Percentiles rank a stretch among this genome's conserved stretches.
Evolutionary conservation across 1,140 invertebrate species (phyloP).

Genomic region (Drosophila tsacasi): DNA sequence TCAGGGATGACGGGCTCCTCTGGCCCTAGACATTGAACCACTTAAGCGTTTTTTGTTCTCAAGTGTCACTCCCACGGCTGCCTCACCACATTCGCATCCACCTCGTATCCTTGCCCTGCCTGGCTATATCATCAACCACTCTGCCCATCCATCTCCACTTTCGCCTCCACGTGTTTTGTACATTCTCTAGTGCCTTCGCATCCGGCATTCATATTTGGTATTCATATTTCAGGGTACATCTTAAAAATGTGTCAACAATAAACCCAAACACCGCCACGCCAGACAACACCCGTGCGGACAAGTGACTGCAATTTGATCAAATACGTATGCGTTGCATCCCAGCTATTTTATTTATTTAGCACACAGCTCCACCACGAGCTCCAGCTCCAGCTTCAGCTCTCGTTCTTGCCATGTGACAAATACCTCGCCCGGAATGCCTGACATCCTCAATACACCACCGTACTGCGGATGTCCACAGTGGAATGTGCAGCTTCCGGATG

Average conservation of each 20-base stretch:
- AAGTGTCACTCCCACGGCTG: conserved; percentile 44
- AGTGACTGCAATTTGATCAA: conserved; percentile 71
- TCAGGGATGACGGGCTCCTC: conserved; percentile 1
- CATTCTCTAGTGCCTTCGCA: conserved; percentile 38
- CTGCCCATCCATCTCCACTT: conserved; percentile 18
- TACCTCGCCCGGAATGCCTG: conserved; percentile 21
- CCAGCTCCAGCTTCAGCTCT: not conserved
- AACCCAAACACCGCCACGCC: conserved; percentile 14
- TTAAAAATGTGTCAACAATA: conserved; percentile 70
- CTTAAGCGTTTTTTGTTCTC: conserved; percentile 60
- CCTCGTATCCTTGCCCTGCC: not conserved
- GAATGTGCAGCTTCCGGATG: conserved; percentile 1
- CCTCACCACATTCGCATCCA: conserved; percentile 2
- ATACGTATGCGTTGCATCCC: conserved; percentile 31
- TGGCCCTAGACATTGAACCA: conserved; percentile 31
- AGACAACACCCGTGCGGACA: conserved; percentile 19
- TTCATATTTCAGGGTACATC: conserved; percentile 49
- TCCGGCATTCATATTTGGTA: conserved; percentile 42
- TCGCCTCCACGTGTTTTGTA: conserved; percentile 33
- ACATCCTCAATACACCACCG: conserved; percentile 19
- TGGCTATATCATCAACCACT: conserved; percentile 27
- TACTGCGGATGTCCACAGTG: conserved; percentile 5
- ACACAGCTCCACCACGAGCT: not conserved
- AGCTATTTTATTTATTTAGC: conserved; percentile 46
- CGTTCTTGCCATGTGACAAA: conserved; percentile 12